A percentile compares a stretch with the other conserved stretches of the same genome.
Conservation (phyloP, 2,113 vertebrate genomes). For the rat (Rattus norvegicus) region DNA sequence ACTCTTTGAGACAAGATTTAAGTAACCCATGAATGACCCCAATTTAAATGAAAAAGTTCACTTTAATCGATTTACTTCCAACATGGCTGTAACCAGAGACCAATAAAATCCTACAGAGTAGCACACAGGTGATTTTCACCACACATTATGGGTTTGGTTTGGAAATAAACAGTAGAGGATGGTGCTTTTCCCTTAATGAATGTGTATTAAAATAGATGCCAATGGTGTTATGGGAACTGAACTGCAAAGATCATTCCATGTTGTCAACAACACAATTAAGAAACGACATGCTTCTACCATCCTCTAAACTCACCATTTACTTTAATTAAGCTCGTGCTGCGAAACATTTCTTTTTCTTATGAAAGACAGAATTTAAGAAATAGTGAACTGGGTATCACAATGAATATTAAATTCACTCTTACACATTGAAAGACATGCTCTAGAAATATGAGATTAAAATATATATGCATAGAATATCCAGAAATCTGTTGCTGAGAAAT, state of each 20-base stretch:
- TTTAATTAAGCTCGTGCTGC: constrained; percentile 73
- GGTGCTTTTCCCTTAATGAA: constrained; percentile 41
- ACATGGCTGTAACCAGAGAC: constrained; percentile 10
- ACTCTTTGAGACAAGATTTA: background rate
- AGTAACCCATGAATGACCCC: constrained; percentile 12
- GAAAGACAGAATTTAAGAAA: constrained; percentile 25
- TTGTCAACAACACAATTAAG: constrained; percentile 44
- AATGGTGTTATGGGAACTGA: background rate
- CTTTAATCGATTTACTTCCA: constrained; percentile 1
- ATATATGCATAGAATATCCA: background rate
- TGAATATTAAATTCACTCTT: background rate
- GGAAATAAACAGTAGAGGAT: constrained; percentile 54
- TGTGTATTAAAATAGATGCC: constrained; percentile 39
- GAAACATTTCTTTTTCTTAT: constrained; percentile 16
- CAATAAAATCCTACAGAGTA: constrained; percentile 33
- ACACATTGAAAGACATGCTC: background rate
- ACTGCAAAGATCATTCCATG: constrained; percentile 42
- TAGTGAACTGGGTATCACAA: background rate
- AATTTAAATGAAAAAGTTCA: constrained; percentile 41
- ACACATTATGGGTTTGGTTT: constrained; percentile 17
- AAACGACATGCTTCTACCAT: constrained; percentile 54
- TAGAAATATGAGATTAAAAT: constrained; percentile 38
- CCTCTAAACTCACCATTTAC: constrained; percentile 44
- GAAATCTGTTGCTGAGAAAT: constrained; percentile 44
- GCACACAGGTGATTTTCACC: constrained; percentile 43